Evolutionary conservation across 1,140 invertebrate species (phyloP).

Genomic region (Octopus sinensis): DNA sequence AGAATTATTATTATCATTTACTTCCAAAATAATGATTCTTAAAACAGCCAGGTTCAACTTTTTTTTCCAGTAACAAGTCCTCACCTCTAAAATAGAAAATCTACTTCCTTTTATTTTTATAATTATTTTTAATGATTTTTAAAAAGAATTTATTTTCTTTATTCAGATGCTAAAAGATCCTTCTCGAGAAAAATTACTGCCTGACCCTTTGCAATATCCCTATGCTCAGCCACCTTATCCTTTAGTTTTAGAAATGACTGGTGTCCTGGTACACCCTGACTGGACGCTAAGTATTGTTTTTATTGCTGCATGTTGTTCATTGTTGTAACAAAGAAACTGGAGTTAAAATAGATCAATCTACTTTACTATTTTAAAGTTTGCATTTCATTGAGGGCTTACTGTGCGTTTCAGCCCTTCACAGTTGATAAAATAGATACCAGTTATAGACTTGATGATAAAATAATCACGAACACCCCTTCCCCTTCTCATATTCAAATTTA

Average conservation of each 20-base stretch:
- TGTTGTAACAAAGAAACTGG: not conserved
- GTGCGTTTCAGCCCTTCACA: too few relatives aligned
- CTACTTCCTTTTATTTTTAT: not conserved
- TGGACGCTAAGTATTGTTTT: constrained; percentile 75
- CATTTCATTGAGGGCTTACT: too few relatives aligned
- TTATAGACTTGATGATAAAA: too few relatives aligned
- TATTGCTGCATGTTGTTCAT: not conserved
- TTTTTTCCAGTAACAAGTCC: not conserved
- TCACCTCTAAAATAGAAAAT: not conserved
- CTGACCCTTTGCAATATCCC: constrained; percentile 86
- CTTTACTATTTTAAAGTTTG: not conserved
- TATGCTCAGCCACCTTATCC: constrained; percentile 97
- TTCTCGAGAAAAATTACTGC: constrained; percentile 87
- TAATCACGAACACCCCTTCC: too few relatives aligned
- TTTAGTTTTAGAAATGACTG: constrained; percentile 91
- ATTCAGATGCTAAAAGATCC: constrained; percentile 85
- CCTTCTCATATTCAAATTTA: too few relatives aligned
- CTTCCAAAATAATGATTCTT: not conserved
- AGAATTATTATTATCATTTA: too few relatives aligned
- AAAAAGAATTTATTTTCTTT: not conserved
- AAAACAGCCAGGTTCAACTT: not conserved
- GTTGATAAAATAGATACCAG: too few relatives aligned
- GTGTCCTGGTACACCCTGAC: constrained; percentile 94
- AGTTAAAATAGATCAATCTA: not conserved
- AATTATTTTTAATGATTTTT: not conserved